Conservation (phyloP, 2,888 invertebrate genomes). For the Bombylius discolor region DNA sequence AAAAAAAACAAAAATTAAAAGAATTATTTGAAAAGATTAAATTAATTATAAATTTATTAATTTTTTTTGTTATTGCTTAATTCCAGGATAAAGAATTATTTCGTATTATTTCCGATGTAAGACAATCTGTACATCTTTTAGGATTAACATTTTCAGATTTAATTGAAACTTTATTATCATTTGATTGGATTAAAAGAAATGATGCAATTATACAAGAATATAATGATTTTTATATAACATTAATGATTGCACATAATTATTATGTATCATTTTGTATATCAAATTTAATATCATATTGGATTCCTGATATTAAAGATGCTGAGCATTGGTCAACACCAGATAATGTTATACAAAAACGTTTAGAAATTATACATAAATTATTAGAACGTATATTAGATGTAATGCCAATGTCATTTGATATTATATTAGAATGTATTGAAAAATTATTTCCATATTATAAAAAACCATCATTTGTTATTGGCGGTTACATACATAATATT, state of each 20-base stretch:
- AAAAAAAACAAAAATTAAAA: too few relatives aligned
- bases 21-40: background rate
- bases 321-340: constrained; percentile 47
- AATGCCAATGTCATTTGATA: constrained; percentile 52
- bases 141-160: constrained; percentile 43
- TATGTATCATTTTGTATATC: constrained; percentile 48
- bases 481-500: constrained; percentile 65
- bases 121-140: constrained; percentile 45
- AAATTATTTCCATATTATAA: constrained; percentile 66
- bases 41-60: background rate
- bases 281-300: constrained; percentile 47
- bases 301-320: constrained; percentile 39
- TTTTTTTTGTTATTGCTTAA: background rate
- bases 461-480: constrained; percentile 51
- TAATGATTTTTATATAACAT: constrained; percentile 50
- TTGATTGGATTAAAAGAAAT: constrained; percentile 45
- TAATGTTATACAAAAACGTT: constrained; percentile 41
- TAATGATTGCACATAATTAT: constrained; percentile 54
- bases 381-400: constrained; percentile 32
- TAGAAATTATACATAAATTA: constrained; percentile 50
- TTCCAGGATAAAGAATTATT: constrained; percentile 45
- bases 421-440: constrained; percentile 50
- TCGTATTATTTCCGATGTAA: constrained; percentile 42
- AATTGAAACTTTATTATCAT: constrained; percentile 45
- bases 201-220: constrained; percentile 39